Evolutionary conservation across 2,888 invertebrate species (phyloP), one percentile per base, ranked within the genome.

Genomic region (Drepana falcataria): DNA sequence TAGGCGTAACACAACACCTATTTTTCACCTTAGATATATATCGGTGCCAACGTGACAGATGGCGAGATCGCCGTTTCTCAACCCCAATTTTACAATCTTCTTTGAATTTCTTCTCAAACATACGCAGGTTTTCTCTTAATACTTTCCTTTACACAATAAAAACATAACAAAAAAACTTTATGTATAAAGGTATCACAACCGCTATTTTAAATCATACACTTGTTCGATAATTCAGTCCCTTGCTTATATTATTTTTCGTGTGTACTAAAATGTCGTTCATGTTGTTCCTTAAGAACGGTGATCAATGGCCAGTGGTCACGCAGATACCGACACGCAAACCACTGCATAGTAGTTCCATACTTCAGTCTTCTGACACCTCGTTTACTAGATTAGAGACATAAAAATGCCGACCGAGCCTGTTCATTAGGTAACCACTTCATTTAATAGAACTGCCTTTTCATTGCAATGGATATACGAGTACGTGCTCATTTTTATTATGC

Each of bases 281-380:
- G 75, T 78, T 77, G 81, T 83, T 84, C 84, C 72, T 72, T 76
- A 77, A 77, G 79, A 77, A 71, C 66, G 56, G 74, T 88, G 87
- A 88, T 88, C 83, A 79, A 88, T 84, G 79, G 77, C 58, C 69
- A 59, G 54, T 63, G 79, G 85, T 85, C 88, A 88, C 88, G 88
- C 81, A 81, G 77, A 54, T 44, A 44, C 44, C 9, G 44, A 2
- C 44, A 44, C 48, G 56, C 54, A 49, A 60, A 52, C 65, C 86
- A 86, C 85, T 85, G 85, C 68, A 84, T 63, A 63, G 61, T 59
- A 69, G n/a, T n/a, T n/a, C 71, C 71, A 76, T 77, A 77, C 78
- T 69, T 80, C 68, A 75, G 59, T 71, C 71, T 69, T 71, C 78
- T 79, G 79, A 83, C 81, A 79, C 79, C 76, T 75, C 64, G 72